These are phyloP conservation scores for Cryptus armator DNA, from an alignment of 2,888 invertebrate species.

Conservation along the genomic window DNA sequence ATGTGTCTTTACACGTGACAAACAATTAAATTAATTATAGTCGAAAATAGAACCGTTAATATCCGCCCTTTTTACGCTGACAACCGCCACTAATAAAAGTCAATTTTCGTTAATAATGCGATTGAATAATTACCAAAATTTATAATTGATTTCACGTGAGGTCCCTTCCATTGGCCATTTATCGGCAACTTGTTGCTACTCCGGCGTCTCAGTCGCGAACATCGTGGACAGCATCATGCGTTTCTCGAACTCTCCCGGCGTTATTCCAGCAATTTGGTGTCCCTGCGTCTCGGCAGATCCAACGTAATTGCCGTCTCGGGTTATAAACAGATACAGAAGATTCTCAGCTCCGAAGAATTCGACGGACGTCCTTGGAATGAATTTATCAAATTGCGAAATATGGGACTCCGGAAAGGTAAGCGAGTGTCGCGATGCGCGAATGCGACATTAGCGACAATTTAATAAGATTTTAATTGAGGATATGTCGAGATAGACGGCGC, in stretches of 20 bases:
- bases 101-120: too few relatives aligned
- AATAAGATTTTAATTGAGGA: conserved; percentile 16
- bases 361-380: conserved; percentile 89
- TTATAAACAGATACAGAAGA: conserved; percentile 86
- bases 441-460: not conserved
- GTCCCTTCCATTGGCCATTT: conserved; percentile 81
- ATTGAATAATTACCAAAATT: not conserved
- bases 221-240: conserved; percentile 78
- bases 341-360: conserved; percentile 87
- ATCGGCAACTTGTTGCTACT: conserved; percentile 77
- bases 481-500: not conserved
- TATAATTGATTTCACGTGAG: conserved; percentile 67
- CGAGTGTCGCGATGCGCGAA: not conserved
- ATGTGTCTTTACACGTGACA: too few relatives aligned
- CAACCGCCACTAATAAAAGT: too few relatives aligned
- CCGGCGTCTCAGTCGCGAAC: conserved; percentile 69
- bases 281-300: conserved; percentile 73
- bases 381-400: conserved; percentile 88
- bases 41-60: too few relatives aligned
- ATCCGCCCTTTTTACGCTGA: too few relatives aligned
- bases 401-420: conserved; percentile 88
- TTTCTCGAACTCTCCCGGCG: conserved; percentile 76
- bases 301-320: conserved; percentile 86
- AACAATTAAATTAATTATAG: too few relatives aligned
- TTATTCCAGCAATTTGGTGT: conserved; percentile 77